phyloP scores from a whole-genome alignment of 2,113 vertebrate genomes.

The Arizona elegans region DNA sequence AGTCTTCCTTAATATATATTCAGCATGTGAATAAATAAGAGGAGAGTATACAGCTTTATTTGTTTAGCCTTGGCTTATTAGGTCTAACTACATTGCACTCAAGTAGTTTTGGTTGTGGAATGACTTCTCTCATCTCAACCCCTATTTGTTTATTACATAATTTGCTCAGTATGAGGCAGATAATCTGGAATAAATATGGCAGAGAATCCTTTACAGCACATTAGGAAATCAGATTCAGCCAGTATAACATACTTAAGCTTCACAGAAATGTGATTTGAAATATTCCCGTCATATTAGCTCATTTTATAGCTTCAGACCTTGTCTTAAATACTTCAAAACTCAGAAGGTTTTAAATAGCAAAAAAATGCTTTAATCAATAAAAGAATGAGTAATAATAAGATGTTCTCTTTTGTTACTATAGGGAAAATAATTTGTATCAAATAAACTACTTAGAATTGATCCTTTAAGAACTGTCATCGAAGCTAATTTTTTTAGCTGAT shows the following conservation, averaged over 20 bases:
- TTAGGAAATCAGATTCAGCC: conserved; percentile 15
- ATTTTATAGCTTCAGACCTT: neutral
- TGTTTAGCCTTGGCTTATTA: neutral
- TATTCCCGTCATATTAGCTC: fast-evolving
- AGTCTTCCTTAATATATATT: neutral
- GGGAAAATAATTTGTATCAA: neutral
- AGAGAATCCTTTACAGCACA: conserved; percentile 29
- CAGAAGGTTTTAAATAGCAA: neutral
- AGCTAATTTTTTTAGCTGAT: neutral
- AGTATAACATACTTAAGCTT: neutral
- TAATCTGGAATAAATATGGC: conserved; percentile 17
- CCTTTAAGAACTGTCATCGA: neutral
- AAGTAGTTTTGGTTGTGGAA: conserved; percentile 10
- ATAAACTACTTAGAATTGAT: neutral
- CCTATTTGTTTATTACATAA: neutral
- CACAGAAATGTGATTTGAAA: conserved; percentile 31
- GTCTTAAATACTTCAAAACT: neutral
- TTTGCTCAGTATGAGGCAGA: neutral
- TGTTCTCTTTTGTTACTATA: neutral
- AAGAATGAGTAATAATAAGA: neutral
- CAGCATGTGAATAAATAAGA: neutral
- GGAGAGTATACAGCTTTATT: neutral
- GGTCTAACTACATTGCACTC: neutral
- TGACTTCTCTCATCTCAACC: neutral
- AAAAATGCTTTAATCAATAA: neutral